Base-by-base conservation (phyloP, 1,140 invertebrate genomes). In the Procambarus clarkii region DNA sequence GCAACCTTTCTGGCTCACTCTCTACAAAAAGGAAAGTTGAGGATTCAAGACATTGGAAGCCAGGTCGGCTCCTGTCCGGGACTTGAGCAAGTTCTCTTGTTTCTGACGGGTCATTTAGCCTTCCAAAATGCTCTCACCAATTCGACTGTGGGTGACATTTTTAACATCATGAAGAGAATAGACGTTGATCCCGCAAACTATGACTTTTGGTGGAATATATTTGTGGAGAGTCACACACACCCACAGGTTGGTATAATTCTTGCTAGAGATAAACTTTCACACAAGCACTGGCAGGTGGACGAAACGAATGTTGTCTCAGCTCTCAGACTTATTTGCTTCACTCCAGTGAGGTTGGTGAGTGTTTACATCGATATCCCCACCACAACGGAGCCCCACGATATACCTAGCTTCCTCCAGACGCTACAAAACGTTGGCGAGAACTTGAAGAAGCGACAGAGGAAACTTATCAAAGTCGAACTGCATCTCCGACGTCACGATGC, bases 201-300 rank as follows among this genome's bases (percentile, higher is more conserved):
- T 48, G 60, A 71, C 21, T 88, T 81, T 80, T 88, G 86, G 86
- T 88, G 86, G 86, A 71, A 71, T 50, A 34, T 88, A 24, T 81
- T 88, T 71, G 58, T 45, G n/a, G 69, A 88, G 24, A 88, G 86
- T 71, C 60, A 81, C 9, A 54, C 45, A 21, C 60, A 80, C 3
- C 79, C 86, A 5, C 86, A 88, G 60, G 78, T 88, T 46, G 86
- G 78, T 48, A 2, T 58, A 24, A n/a, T 71, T 54, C 18, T 88
- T 48, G 86, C 78, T 5, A 34, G 80, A 69, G 78, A 88, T 18
- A 88, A 88, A 34, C 77, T 88, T 69, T 54, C 77, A 50, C 86
- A n/a, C 2, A 88, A 88, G 71, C 58, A 46, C 9, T 88, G 86
- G 86, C 45, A 81, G 44, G 45, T 88, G 60, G 50, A 88, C 64